Evolutionary conservation across 2,797 vertebrate species (phyloP), one percentile per base, ranked within the genome.

Genomic region (Sebastes nivosus): DNA sequence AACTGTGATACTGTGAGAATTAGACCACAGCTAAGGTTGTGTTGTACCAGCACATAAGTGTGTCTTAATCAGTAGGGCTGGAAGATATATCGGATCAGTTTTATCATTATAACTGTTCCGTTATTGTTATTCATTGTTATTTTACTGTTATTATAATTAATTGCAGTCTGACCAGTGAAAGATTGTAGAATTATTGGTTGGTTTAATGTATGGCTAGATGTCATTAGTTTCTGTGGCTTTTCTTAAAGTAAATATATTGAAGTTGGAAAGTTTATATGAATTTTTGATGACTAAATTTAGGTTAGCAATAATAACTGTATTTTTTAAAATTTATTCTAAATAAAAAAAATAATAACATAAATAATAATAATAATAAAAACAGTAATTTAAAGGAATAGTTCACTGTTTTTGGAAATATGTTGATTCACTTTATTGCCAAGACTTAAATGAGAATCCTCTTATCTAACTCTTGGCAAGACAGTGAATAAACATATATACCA

Each of bases 21-120:
- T 71, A 63, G 60, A 78, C 55, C 75, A 79, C 85, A 58, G 42
- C 57, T 72, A 36, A 68, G 32, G 63, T 77, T 72, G 84, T 87
- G 77, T 87, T 64, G 57, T 82, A 74, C 65, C 67, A 86, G 79
- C 84, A 88, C 79, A 79, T 38, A n/a, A 25, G 22, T 71, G 30
- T 75, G 72, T 81, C 64, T 79, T 63, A 61, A 69, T 67, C 54
- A 24, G 30, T 52, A 27, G 84, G 59, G 84, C 71, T 80, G 86
- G 73, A 78, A 18, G 58, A 76, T 75, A 30, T 6, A 77, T 74
- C 63, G 22, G 14, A 0, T 14, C 36, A 25, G 5, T 5, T 52
- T 11, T 13, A 50, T 64, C 3, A 12, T 36, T 18, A 52, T 5
- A 16, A 52, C 46, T 60, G 2, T 60, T 72, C 46, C 38, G 24